Conservation (phyloP, 2,888 invertebrate genomes). For the Galeruca laticollis region DNA sequence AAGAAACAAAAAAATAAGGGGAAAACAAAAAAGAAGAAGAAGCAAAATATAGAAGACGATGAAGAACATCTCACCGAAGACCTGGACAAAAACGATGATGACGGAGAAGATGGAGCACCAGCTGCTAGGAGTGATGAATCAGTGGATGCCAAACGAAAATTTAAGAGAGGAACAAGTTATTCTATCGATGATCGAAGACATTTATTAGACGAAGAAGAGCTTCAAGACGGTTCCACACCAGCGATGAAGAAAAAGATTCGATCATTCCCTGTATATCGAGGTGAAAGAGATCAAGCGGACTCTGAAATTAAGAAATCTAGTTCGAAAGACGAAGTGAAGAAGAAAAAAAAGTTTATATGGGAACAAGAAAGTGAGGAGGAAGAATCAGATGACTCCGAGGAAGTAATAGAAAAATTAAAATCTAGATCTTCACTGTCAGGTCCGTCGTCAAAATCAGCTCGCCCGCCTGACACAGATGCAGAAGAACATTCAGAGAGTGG, state of each 20-base stretch:
- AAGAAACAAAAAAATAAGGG: not conserved
- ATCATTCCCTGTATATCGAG: not conserved
- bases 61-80: not conserved
- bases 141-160: not conserved
- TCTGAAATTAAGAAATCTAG: not conserved
- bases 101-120: not conserved
- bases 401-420: not conserved
- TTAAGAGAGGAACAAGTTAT: not conserved
- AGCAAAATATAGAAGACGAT: not conserved
- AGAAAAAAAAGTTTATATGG: not conserved
- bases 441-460: not conserved
- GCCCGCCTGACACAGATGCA: not conserved
- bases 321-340: not conserved
- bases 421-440: not conserved
- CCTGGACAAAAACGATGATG: not conserved
- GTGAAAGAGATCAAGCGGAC: not conserved
- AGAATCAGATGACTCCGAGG: not conserved
- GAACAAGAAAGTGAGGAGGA: not conserved
- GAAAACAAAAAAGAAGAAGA: not conserved
- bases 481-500: not conserved
- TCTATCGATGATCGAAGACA: not conserved
- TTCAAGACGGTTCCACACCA: slow-evolving; percentile 1
- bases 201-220: slow-evolving; percentile 11
- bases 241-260: slow-evolving; percentile 8
- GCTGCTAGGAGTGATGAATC: not conserved